phyloP scores from a whole-genome alignment of 2,113 vertebrate species.

The Trichechus manatus region DNA sequence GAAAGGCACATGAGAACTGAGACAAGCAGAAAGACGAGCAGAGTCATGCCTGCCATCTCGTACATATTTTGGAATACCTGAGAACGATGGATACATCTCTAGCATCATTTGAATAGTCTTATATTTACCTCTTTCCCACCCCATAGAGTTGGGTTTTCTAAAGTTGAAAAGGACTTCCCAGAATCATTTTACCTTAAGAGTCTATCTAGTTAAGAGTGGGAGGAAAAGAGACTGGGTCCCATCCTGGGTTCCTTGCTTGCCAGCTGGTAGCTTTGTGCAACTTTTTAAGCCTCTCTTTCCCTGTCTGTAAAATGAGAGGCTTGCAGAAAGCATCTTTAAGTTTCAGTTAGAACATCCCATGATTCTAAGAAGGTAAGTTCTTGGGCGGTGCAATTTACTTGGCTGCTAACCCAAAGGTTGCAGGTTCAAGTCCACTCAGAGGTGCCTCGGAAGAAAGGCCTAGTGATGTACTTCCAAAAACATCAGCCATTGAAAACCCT shows the following conservation, averaged over 20 bases:
- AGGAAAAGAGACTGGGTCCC: background rate
- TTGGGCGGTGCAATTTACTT: background rate
- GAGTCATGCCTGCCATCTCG: background rate
- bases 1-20: background rate
- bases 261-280: background rate
- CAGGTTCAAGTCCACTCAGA: background rate
- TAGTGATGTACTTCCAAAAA: background rate
- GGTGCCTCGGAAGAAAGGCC: background rate
- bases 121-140: background rate
- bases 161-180: background rate
- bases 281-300: background rate
- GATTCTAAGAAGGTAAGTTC: background rate
- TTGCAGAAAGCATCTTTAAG: background rate
- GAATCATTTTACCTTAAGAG: background rate
- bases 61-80: background rate
- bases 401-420: background rate
- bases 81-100: background rate
- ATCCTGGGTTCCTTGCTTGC: background rate
- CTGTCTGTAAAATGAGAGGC: background rate
- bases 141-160: background rate
- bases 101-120: background rate
- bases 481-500: background rate
- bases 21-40: background rate
- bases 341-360: background rate
- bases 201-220: accelerated